A percentile compares a stretch with the other conserved stretches of the same genome.
These are phyloP conservation scores for Anticlea derivata DNA, from an alignment of 2,888 invertebrate genomes.

Conservation along the genomic window DNA sequence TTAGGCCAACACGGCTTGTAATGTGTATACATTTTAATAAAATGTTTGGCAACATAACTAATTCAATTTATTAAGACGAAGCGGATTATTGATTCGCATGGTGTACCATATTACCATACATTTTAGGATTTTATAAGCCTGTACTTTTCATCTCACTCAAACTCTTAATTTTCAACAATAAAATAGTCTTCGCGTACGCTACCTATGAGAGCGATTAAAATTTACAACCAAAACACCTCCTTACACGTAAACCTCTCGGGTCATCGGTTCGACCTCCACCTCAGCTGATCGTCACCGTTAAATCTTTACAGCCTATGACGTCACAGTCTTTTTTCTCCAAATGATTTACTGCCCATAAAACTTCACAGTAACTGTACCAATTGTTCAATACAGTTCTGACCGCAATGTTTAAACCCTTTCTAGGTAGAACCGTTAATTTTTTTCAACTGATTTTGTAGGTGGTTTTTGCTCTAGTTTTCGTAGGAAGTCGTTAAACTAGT, in stretches of 20 bases:
- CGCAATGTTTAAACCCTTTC: constrained; percentile 82
- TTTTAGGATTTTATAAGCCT: too few species aligned
- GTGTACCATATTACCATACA: too few species aligned
- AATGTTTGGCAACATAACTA: too few species aligned
- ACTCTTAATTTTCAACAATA: too few species aligned
- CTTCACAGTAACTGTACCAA: constrained; percentile 79
- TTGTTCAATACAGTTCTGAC: constrained; percentile 78
- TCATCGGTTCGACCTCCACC: constrained; percentile 61
- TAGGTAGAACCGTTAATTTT: constrained; percentile 70
- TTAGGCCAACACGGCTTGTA: too few species aligned
- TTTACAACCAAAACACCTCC: constrained; percentile 17
- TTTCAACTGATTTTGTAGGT: constrained; percentile 45
- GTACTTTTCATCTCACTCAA: too few species aligned
- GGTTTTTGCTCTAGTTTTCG: constrained; percentile 76
- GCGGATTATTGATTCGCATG: too few species aligned
- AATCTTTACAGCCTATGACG: constrained; percentile 77
- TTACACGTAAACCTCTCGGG: constrained; percentile 36
- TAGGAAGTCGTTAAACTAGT: constrained; percentile 66
- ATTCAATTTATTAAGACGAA: too few species aligned
- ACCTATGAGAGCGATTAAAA: constrained; percentile 16
- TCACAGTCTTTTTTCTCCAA: constrained; percentile 73
- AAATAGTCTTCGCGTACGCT: neutral
- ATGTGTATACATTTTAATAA: too few species aligned
- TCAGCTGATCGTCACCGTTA: constrained; percentile 79
- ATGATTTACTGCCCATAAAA: constrained; percentile 81